Conservation (phyloP, 2,797 vertebrate genomes). For the Australoheros facetus region DNA sequence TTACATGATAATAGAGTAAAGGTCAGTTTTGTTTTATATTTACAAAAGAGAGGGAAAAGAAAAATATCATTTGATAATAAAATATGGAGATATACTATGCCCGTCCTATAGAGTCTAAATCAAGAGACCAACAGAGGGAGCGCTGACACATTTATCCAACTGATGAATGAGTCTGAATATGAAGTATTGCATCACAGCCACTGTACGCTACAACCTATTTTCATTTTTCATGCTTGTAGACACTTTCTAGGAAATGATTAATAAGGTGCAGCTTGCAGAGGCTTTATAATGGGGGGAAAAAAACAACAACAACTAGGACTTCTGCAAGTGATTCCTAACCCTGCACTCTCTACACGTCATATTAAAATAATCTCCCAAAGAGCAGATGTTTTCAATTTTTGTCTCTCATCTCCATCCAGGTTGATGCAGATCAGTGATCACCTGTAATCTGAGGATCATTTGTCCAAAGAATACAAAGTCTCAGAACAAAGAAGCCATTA, state of each 20-base stretch:
- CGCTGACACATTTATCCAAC: conserved; percentile 25
- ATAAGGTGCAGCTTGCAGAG: neutral
- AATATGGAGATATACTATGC: neutral
- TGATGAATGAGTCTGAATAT: conserved; percentile 43
- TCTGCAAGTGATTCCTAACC: conserved; percentile 17
- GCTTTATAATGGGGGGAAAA: neutral
- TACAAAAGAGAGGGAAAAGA: neutral
- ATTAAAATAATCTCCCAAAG: neutral
- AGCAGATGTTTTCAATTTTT: conserved; percentile 8
- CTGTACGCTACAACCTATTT: conserved; percentile 25
- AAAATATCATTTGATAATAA: neutral
- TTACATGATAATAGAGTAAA: neutral
- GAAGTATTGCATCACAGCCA: conserved; percentile 46
- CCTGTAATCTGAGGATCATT: neutral
- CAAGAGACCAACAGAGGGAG: conserved; percentile 66
- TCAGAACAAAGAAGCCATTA: conserved; percentile 51
- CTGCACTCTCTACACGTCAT: conserved; percentile 3
- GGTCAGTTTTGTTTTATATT: neutral
- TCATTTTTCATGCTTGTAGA: conserved; percentile 21
- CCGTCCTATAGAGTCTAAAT: neutral
- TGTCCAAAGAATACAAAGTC: conserved; percentile 15
- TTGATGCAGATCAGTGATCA: conserved; percentile 5
- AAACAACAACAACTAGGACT: neutral
- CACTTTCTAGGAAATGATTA: conserved; percentile 16
- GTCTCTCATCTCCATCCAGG: conserved; percentile 8